Conservation (phyloP, 2,797 vertebrate genomes). For the Ataeniobius toweri region DNA sequence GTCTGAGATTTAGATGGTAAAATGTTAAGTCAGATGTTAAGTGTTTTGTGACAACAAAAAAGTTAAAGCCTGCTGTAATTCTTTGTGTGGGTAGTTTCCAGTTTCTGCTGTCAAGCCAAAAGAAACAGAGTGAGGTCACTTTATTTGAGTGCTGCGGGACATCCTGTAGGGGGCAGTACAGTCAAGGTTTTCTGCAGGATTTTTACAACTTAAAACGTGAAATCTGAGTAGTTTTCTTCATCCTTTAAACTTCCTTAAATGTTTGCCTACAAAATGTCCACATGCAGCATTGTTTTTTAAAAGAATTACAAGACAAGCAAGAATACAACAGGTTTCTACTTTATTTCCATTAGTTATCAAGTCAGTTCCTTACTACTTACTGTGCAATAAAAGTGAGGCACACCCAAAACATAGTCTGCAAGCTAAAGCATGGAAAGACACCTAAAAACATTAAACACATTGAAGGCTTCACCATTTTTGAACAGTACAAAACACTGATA, state of each 20-base stretch:
- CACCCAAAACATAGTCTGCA: constrained; percentile 42
- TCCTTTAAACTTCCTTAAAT: background rate
- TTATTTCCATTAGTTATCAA: constrained; percentile 62
- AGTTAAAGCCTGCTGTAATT: background rate
- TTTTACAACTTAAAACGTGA: background rate
- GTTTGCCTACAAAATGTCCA: background rate
- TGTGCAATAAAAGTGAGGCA: constrained; percentile 30
- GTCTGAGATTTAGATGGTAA: background rate
- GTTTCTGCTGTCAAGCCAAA: constrained; percentile 6
- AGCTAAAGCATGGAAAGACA: constrained; percentile 50
- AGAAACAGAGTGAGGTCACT: background rate
- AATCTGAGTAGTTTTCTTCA: background rate
- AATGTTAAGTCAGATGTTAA: constrained; percentile 28
- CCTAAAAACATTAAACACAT: constrained; percentile 43
- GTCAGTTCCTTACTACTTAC: constrained; percentile 19
- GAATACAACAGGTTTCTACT: constrained; percentile 37
- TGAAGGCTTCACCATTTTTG: constrained; percentile 36
- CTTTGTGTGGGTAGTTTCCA: constrained; percentile 25
- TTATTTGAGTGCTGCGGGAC: background rate
- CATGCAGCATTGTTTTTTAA: background rate
- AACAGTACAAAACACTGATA: constrained; percentile 62
- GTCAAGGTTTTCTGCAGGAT: background rate
- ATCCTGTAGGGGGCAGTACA: constrained; percentile 6
- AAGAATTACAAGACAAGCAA: constrained; percentile 24
- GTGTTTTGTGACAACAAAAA: constrained; percentile 1